phyloP scores from a whole-genome alignment of 2,888 invertebrate species.

The Drosophila fulvimacula region DNA sequence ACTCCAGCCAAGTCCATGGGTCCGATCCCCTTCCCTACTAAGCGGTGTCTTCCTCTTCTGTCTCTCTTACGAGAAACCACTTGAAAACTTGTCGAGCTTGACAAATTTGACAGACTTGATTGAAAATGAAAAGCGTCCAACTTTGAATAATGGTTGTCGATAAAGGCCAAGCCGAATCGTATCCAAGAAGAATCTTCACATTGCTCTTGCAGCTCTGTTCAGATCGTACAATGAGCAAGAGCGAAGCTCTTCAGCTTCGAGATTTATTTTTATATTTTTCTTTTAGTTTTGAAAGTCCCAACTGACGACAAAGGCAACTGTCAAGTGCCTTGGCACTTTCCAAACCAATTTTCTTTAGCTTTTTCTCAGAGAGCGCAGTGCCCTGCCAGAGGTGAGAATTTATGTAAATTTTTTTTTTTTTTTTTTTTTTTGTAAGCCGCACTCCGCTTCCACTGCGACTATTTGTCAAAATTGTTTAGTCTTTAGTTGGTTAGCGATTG shows the following conservation, averaged over 20 bases:
- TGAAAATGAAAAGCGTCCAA: slow-evolving; percentile 78
- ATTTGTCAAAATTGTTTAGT: slow-evolving; percentile 84
- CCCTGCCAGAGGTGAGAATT: slow-evolving; percentile 64
- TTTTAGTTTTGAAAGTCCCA: slow-evolving; percentile 62
- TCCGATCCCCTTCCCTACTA: background rate
- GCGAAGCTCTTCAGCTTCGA: slow-evolving; percentile 35
- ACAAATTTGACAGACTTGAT: slow-evolving; percentile 81
- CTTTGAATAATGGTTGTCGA: slow-evolving; percentile 56
- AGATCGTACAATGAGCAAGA: slow-evolving; percentile 27
- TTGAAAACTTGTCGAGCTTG: slow-evolving; percentile 78
- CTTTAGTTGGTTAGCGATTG: slow-evolving; percentile 78
- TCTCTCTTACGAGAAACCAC: slow-evolving; percentile 48
- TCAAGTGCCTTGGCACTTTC: slow-evolving; percentile 76
- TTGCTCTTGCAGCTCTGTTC: slow-evolving; percentile 9
- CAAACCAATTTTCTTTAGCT: slow-evolving; percentile 43
- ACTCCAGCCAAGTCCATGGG: background rate
- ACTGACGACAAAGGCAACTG: slow-evolving; percentile 64
- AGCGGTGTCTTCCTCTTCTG: background rate
- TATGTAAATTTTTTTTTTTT: slow-evolving; percentile 60
- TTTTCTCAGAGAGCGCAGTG: slow-evolving; percentile 32
- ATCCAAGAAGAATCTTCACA: slow-evolving; percentile 41
- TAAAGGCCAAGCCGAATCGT: slow-evolving; percentile 37
- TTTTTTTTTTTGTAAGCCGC: slow-evolving; percentile 1
- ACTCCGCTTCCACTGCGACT: slow-evolving; percentile 50
- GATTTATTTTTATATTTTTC: slow-evolving; percentile 35